A percentile compares a stretch with the other conserved stretches of the same genome.
Evolutionary conservation across 2,113 vertebrate genomes (phyloP).

Genomic region (Epinephelus moara): DNA sequence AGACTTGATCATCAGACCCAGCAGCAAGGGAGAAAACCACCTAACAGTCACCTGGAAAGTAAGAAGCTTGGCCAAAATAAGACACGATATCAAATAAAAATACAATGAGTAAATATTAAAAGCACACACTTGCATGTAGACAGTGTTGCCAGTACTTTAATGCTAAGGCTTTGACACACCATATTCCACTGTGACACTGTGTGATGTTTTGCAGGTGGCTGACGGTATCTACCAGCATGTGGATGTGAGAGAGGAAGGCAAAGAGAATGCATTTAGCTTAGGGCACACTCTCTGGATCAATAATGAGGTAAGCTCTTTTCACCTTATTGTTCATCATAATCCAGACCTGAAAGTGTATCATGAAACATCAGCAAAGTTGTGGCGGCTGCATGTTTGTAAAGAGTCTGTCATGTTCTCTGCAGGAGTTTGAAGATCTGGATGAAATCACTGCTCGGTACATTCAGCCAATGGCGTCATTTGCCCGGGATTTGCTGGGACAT

Average conservation of each 20-base stretch:
- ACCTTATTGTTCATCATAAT: neutral
- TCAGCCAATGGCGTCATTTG: conserved; percentile 98
- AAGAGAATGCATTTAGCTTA: conserved; percentile 99
- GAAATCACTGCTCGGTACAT: conserved; percentile 98
- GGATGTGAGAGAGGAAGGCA: conserved; percentile 96
- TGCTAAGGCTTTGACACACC: no score
- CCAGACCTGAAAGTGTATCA: neutral
- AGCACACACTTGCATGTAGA: no score
- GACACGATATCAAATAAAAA: no score
- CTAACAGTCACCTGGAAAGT: conserved; percentile 98
- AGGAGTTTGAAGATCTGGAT: conserved; percentile 99
- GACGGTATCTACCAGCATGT: conserved; percentile 98
- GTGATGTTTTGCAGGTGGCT: conserved; percentile 82
- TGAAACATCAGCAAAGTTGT: neutral
- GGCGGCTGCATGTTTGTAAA: conserved; percentile 3
- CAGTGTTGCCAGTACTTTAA: no score
- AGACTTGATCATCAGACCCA: conserved; percentile 96
- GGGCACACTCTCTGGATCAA: conserved; percentile 98
- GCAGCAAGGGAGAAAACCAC: conserved; percentile 98
- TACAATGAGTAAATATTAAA: no score
- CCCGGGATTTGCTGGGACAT: conserved; percentile 94
- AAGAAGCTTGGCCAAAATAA: conserved; percentile 8
- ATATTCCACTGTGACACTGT: conserved; percentile 7
- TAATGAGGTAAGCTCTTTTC: conserved; percentile 87
- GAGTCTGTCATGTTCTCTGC: neutral